Base-by-base conservation (phyloP, 2,888 invertebrate genomes). In the Sarcophaga carnaria region DNA sequence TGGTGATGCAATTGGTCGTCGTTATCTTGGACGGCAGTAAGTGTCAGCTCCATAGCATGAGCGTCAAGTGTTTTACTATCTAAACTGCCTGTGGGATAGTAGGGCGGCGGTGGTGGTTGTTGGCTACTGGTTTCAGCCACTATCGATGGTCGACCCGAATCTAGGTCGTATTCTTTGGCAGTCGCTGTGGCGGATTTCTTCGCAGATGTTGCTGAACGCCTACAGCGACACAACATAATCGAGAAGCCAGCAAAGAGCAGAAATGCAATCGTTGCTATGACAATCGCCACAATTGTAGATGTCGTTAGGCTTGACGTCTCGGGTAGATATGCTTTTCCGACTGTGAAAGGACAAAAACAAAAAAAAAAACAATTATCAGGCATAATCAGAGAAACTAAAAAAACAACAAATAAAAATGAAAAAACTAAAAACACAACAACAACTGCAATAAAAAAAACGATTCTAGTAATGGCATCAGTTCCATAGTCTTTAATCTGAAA, bases 271-370 rank as follows among this genome's bases (percentile, higher is more conserved):
- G 89, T 89, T 20, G 92, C 90, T 71, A 92, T 90, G 86, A 90
- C 84, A 87, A 92, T 91, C 89, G 91, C 92, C 86, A 92, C 90
- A 89, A 92, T 70, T 10, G 90, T 89, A 79, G 92, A 91, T 82
- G 92, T 92, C 88, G 91, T 91, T 78, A 92, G 86, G 67, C 89
- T 80, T 54, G 92, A 90, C 81, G 86, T 89, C 84, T 91, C 90
- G 37, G 90, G 88, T 88, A 92, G 90, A 80, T 92, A 92, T 80
- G 92, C 90, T 88, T 92, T 92, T 66, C 92, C 92, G 90, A 92
- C 92, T 92, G 88, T 5, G 89, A 90, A 45, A 2, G 37, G 37
- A 10, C 37, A 37, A 37, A 37, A 37, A 37, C 10, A 37, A 37
- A 6, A 37, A 20, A 20, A 20, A 20, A 20, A 20, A 22, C 8